A percentile compares a stretch with the other conserved stretches of the same genome.
phyloP scores from a whole-genome alignment of 2,888 invertebrate genomes.

The Thumatha senex region DNA sequence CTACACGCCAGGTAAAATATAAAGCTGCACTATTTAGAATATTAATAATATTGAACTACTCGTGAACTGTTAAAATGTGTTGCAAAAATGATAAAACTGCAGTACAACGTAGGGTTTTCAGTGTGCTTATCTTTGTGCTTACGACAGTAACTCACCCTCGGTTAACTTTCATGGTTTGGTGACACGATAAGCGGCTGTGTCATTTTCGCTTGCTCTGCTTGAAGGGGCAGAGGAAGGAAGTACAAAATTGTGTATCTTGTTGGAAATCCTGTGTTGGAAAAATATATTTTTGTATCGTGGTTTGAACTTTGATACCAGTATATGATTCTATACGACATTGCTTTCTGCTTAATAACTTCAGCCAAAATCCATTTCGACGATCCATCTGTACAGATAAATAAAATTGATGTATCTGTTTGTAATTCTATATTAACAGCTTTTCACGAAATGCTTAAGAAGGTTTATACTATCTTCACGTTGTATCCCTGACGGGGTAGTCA shows the following conservation, averaged over 20 bases:
- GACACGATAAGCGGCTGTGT: constrained; percentile 6
- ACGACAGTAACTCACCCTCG: neutral
- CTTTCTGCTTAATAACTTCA: no score
- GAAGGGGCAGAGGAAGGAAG: neutral
- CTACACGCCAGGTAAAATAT: no score
- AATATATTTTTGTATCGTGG: neutral
- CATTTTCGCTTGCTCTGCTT: neutral
- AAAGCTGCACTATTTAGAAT: no score
- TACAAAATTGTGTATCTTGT: neutral
- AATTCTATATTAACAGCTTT: no score
- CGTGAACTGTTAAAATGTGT: neutral
- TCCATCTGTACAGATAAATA: no score
- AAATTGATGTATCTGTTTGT: no score
- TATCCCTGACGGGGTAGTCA: no score
- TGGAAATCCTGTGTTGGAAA: neutral
- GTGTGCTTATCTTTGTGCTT: neutral
- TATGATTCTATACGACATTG: no score
- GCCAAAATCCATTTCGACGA: no score
- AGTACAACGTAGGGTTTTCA: constrained; percentile 4
- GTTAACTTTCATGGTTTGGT: constrained; percentile 6
- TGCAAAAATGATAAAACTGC: neutral
- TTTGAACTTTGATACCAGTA: no score
- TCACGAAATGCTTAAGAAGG: no score
- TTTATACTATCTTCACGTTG: no score
- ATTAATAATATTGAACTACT: neutral